Evolutionary conservation across 2,797 vertebrate genomes (phyloP), one percentile per base, ranked within the genome.

Genomic region (Poeciliopsis paucimaculata): DNA sequence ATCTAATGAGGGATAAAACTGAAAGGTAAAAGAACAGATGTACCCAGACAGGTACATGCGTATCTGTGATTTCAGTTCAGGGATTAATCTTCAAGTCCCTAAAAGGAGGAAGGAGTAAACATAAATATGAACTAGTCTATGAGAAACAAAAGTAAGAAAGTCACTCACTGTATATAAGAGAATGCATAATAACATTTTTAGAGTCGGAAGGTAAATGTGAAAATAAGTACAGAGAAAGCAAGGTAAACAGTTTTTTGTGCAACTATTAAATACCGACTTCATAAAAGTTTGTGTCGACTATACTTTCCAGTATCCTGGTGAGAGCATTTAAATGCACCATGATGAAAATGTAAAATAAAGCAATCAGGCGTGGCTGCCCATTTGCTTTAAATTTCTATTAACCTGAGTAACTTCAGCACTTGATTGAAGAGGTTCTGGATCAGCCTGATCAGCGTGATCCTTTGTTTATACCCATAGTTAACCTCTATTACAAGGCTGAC

Each of bases 401-500:
- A 92, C 86, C 91, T 31, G 75, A 72, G 73, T 36, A 84, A 75
- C 73, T 78, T 83, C 75, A 5, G 57, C 2, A 66, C 81, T 89
- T 89, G 79, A 93, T 91, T 85, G 92, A 86, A 84, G 77, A 34
- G 81, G 70, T 78, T 46, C 70, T 82, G 62, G 77, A 89, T 84
- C 84, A 43, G 80, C 36, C 36, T 47, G 84, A 84, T 89, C 66
- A 73, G 78, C 47, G 55, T 39, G 72, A 78, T 74, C 62, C 75
- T 43, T 51, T 91, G 89, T 91, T 92, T 90, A 87, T 93, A 75
- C 81, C 84, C 82, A 83, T 86, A 89, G 87, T 92, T 95, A 93
- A 93, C 92, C 93, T 91, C 90, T 86, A 93, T 93, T 90, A 92
- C 89, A 86, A 77, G 75, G 46, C 78, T 83, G 87, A 92, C 93